These are phyloP conservation scores for Nesoenas mayeri DNA, from an alignment of 2,113 vertebrate genomes.

Conservation along the genomic window DNA sequence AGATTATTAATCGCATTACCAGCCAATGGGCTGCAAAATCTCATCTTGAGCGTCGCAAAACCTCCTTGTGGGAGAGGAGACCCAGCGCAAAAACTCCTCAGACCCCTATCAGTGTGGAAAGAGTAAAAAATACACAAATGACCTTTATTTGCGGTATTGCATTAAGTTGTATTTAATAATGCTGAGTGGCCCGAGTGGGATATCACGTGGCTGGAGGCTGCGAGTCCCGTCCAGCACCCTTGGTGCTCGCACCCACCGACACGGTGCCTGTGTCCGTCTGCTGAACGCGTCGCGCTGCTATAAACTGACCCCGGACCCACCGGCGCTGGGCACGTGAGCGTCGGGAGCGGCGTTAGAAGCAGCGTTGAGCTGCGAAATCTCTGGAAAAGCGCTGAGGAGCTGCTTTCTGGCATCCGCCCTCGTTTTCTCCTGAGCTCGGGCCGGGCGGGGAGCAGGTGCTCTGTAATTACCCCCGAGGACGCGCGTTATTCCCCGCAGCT, in stretches of 20 bases:
- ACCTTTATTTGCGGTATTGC: background rate
- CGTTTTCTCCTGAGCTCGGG: accelerated
- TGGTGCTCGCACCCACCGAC: background rate
- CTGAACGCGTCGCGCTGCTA: background rate
- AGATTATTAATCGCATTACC: background rate
- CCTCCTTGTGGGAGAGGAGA: background rate
- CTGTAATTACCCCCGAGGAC: background rate
- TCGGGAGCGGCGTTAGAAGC: accelerated
- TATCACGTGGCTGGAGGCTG: background rate
- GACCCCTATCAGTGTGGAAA: background rate
- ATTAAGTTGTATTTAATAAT: accelerated
- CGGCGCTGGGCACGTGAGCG: background rate
- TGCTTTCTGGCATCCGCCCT: background rate
- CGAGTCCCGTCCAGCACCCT: background rate
- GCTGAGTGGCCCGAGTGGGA: accelerated
- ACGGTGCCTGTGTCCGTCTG: accelerated
- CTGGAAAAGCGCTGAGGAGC: background rate
- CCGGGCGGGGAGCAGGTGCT: accelerated
- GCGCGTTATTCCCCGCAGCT: accelerated
- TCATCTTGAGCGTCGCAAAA: accelerated
- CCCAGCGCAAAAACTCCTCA: background rate
- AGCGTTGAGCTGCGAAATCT: accelerated
- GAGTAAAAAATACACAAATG: accelerated
- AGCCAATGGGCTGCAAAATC: background rate
- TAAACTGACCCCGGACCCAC: background rate